Percentiles rank a stretch among this genome's conserved stretches.
These are phyloP conservation scores for Drosophila anomalata DNA, from an alignment of 2,888 invertebrate species.

Conservation along the genomic window DNA sequence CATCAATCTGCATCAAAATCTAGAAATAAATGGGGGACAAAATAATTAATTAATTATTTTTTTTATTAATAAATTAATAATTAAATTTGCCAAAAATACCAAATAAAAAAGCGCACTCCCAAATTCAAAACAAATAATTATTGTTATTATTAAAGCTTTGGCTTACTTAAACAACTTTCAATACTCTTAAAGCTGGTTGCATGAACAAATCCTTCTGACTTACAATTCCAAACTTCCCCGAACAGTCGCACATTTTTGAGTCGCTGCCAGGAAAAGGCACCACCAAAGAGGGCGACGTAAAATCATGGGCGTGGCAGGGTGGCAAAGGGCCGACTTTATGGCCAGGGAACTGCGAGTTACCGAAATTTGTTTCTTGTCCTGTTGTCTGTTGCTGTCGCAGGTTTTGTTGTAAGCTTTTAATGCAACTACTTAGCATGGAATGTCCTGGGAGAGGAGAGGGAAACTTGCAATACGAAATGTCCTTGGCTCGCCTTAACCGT, in stretches of 20 bases:
- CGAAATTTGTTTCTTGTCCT: constrained; percentile 58
- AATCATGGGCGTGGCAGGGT: background rate
- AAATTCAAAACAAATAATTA: too few species aligned
- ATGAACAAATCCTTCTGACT: constrained; percentile 50
- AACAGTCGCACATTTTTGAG: constrained; percentile 59
- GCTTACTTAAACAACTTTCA: background rate
- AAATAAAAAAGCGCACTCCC: too few species aligned
- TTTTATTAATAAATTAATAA: too few species aligned
- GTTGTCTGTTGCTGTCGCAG: constrained; percentile 41
- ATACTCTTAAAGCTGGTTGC: constrained; percentile 6
- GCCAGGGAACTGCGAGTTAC: constrained; percentile 32
- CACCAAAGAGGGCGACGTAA: background rate
- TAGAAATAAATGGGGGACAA: too few species aligned
- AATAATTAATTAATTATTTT: too few species aligned
- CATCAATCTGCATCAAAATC: too few species aligned
- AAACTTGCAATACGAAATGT: constrained; percentile 40
- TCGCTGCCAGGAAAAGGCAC: constrained; percentile 50
- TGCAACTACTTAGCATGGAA: constrained; percentile 73
- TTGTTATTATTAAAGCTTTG: background rate
- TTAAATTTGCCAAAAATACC: too few species aligned
- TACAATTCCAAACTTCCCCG: constrained; percentile 38
- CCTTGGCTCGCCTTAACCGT: constrained; percentile 69
- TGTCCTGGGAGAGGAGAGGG: background rate
- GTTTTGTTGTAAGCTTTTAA: constrained; percentile 67
- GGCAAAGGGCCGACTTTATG: constrained; percentile 30